phyloP scores from a whole-genome alignment of 2,113 vertebrate genomes.

The Polypterus bichir region DNA sequence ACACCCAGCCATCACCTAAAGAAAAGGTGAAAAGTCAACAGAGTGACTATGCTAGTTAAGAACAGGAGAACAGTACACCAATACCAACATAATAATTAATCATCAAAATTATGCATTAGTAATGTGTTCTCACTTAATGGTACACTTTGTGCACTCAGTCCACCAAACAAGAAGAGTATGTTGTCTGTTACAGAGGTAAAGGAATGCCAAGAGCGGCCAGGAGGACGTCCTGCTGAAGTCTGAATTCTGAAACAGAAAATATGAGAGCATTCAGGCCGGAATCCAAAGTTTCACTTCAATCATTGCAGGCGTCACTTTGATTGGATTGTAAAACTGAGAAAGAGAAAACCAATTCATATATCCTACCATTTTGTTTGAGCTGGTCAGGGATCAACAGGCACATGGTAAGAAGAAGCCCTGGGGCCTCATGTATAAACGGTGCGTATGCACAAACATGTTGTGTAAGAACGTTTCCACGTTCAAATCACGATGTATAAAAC shows the following conservation, averaged over 20 bases:
- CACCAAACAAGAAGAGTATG: slow-evolving; percentile 79
- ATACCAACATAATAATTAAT: neutral
- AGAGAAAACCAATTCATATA: too few relatives aligned
- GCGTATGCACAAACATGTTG: too few relatives aligned
- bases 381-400: too few relatives aligned
- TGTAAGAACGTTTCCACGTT: too few relatives aligned
- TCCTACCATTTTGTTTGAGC: too few relatives aligned
- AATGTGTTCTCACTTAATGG: slow-evolving; percentile 67
- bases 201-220: slow-evolving; percentile 83
- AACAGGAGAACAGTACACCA: neutral
- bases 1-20: slow-evolving; percentile 77
- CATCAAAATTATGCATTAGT: neutral
- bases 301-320: too few relatives aligned
- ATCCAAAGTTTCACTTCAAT: too few relatives aligned
- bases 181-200: slow-evolving; percentile 68
- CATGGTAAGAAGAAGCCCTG: too few relatives aligned
- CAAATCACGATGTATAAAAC: too few relatives aligned
- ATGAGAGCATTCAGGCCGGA: slow-evolving; percentile 5
- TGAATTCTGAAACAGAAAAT: slow-evolving; percentile 45
- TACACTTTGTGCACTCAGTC: slow-evolving; percentile 75
- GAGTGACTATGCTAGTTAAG: too few relatives aligned
- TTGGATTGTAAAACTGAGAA: too few relatives aligned
- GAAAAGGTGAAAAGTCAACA: neutral
- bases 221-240: slow-evolving; percentile 50
- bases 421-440: too few relatives aligned